These are phyloP conservation scores for Musca domestica DNA, from an alignment of 1,140 invertebrate species.

Conservation along the genomic window DNA sequence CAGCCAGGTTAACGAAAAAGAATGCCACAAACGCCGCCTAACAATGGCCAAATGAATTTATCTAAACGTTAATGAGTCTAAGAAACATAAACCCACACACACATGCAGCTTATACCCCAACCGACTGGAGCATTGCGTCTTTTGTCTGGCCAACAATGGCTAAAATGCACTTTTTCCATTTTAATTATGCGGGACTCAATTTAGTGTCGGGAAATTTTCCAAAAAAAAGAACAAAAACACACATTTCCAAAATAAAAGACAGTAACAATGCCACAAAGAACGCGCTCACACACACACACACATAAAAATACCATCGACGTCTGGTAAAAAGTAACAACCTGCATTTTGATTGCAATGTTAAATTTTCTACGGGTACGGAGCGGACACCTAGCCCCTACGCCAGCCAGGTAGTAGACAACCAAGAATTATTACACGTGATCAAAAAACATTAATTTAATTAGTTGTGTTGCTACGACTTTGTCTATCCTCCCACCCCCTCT, in stretches of 20 bases:
- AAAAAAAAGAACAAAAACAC: neutral
- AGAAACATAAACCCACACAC: neutral
- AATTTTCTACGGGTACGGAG: too few relatives aligned
- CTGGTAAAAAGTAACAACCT: constrained; percentile 13
- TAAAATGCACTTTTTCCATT: constrained; percentile 8
- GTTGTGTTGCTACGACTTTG: too few relatives aligned
- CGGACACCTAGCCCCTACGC: too few relatives aligned
- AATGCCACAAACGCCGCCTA: constrained; percentile 6
- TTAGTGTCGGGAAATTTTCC: neutral
- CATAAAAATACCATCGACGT: neutral
- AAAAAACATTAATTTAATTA: constrained; percentile 20
- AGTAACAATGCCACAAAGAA: too few relatives aligned
- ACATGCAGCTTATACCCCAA: too few relatives aligned
- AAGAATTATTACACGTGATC: constrained; percentile 15
- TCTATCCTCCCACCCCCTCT: too few relatives aligned
- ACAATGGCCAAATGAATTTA: constrained; percentile 17
- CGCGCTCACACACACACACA: neutral
- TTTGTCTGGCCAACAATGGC: neutral
- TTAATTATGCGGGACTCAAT: constrained; percentile 15
- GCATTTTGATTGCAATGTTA: constrained; percentile 4
- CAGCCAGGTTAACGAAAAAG: neutral
- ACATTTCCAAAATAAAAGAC: too few relatives aligned
- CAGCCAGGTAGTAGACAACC: too few relatives aligned
- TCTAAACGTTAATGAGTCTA: constrained; percentile 18
- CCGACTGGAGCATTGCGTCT: neutral